Evolutionary conservation across 2,888 invertebrate species (phyloP), one percentile per base, ranked within the genome.

Genomic region (Gastracanthus pulcherrimus): DNA sequence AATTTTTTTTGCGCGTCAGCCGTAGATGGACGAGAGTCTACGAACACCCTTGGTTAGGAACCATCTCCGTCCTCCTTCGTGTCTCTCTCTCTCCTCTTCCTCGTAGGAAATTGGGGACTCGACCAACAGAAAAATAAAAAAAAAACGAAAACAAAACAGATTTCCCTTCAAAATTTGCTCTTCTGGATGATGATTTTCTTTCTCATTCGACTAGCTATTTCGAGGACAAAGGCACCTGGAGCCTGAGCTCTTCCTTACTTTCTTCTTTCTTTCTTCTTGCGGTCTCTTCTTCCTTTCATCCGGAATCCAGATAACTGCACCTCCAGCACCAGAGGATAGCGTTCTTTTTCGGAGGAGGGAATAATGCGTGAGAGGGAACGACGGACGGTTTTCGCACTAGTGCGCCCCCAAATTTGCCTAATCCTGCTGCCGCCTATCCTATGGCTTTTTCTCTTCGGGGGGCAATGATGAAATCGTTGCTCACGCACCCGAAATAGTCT

Each of bases 41-140:
- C 71, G 60, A 81, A 72, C 77, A 77, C 74, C 41, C 74, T 74
- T 51, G 38, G 36, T 72, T 76, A 79, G 78, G 82, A 82, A 82
- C 79, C 75, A 58, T 82, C 78, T 62, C 29, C 58, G 26, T 71
- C 34, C 60, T 41, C 41, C 29, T 23, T 67, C 26, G 11, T 67
- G n/a, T n/a, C 29, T 48, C 41, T 38, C 62, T 2, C 48, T 48
- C 55, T 26, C 55, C 55, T 55, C 55, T 55, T 55, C 55, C 55
- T 55, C n/a, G n/a, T n/a, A 3, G n/a, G 26, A 29, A 6, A 9
- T 36, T 60, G 16, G 0, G 48, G n/a, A 23, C 13, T 9, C 23
- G 51, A 55, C 23, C 23, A 55, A 19, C 55, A 1, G 11, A 11
- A 55, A 55, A 34, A 38, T 1, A 62, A 64, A 51, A 36, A 38